Evolutionary conservation across 2,888 invertebrate genomes (phyloP).

Genomic region (Plutella xylostella): DNA sequence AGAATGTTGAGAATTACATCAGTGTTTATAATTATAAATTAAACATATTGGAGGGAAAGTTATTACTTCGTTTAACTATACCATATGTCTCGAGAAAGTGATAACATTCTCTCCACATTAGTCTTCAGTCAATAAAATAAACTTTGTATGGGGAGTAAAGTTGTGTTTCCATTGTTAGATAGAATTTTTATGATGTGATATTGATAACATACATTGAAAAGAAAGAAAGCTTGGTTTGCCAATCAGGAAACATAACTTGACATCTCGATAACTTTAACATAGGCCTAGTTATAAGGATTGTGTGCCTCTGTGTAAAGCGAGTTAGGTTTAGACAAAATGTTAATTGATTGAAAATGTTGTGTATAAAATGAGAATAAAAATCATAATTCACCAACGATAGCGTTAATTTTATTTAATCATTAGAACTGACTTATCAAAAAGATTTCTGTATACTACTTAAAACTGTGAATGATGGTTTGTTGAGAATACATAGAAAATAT

Average conservation of each 20-base stretch:
- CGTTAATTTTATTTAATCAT: slow-evolving; percentile 4
- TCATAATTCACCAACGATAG: slow-evolving; percentile 17
- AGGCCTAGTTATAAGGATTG: slow-evolving; percentile 54
- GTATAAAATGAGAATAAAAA: slow-evolving; percentile 19
- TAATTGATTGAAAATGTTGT: slow-evolving; percentile 7
- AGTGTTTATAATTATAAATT: too few species aligned
- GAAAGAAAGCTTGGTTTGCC: too few species aligned
- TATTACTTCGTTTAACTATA: too few species aligned
- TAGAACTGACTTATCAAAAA: slow-evolving; percentile 19
- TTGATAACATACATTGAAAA: too few species aligned
- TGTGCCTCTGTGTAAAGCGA: slow-evolving; percentile 65
- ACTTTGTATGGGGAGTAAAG: too few species aligned
- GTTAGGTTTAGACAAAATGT: slow-evolving; percentile 36
- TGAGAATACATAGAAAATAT: slow-evolving; percentile 41
- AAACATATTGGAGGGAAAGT: too few species aligned
- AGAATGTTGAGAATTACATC: background rate
- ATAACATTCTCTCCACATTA: too few species aligned
- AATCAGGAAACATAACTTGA: too few species aligned
- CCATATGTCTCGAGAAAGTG: too few species aligned
- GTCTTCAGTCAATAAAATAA: too few species aligned
- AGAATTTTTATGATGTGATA: too few species aligned
- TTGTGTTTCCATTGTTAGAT: too few species aligned
- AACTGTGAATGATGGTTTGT: slow-evolving; percentile 20
- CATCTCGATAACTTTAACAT: slow-evolving; percentile 16
- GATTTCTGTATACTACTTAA: background rate